These are phyloP conservation scores for Sipha flava DNA, from an alignment of 1,140 invertebrate genomes.

Conservation along the genomic window DNA sequence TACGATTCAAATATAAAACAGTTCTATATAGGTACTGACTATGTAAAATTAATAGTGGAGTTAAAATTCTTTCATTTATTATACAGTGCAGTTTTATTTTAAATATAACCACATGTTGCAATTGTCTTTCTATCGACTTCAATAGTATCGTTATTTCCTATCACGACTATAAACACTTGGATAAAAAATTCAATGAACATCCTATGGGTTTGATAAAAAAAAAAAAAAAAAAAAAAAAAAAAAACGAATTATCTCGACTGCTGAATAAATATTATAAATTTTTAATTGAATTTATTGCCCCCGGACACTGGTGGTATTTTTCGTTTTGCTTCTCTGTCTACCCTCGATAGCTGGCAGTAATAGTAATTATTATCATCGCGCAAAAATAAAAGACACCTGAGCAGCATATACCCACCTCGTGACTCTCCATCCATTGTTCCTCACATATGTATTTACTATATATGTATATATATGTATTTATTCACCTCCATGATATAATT, in stretches of 20 bases:
- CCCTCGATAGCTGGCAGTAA: not conserved
- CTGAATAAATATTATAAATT: constrained; percentile 12
- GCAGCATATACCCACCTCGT: not conserved
- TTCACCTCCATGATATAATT: not conserved
- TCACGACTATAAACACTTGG: not conserved
- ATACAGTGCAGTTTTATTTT: not conserved
- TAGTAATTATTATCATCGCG: constrained; percentile 24
- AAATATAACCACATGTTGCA: not conserved
- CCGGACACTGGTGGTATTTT: not conserved
- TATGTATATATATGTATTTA: not conserved
- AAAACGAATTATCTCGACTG: not conserved
- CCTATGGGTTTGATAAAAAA: not conserved
- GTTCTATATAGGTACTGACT: too few relatives aligned
- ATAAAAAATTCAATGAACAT: not conserved
- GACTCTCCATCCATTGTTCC: not conserved
- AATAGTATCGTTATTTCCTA: not conserved
- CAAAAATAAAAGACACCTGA: constrained; percentile 30
- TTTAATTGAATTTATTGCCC: constrained; percentile 22
- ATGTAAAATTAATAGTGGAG: too few relatives aligned
- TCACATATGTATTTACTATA: not conserved
- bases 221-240: not conserved
- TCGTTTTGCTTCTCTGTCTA: not conserved
- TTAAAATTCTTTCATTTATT: too few relatives aligned
- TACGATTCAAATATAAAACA: too few relatives aligned
- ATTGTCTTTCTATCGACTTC: not conserved